Conservation (phyloP, 2,888 invertebrate species). For the Lepidocyrtoides sp. region DNA sequence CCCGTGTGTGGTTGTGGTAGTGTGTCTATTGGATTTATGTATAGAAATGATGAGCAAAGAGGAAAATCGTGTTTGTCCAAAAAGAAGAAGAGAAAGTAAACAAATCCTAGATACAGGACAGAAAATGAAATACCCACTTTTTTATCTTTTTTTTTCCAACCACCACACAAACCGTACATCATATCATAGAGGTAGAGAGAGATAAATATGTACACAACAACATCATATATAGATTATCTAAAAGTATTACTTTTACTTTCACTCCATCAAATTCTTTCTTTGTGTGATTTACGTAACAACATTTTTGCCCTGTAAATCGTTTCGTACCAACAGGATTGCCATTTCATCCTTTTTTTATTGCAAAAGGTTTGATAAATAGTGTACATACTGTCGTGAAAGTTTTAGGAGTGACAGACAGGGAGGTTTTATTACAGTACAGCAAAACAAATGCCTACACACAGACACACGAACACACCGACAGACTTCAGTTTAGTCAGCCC, state of each 20-base stretch:
- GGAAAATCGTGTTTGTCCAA: slow-evolving; percentile 18
- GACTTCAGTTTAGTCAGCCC: no score
- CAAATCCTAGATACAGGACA: background rate
- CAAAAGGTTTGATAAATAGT: background rate
- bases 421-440: background rate
- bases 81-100: slow-evolving; percentile 11
- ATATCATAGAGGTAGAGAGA: no score
- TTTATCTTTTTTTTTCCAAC: no score
- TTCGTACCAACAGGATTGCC: background rate
- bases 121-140: background rate
- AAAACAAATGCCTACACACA: background rate
- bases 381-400: background rate
- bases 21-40: no score
- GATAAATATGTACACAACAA: background rate
- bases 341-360: slow-evolving; percentile 5
- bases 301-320: background rate
- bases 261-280: background rate
- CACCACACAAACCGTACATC: no score
- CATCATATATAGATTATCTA: no score
- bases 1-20: no score
- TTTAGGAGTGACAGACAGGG: background rate
- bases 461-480: background rate
- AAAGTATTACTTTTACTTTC: background rate
- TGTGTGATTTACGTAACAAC: background rate
- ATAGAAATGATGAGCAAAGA: background rate